These are phyloP conservation scores for Drosophila kohkoa DNA, from an alignment of 1,140 invertebrate genomes.

Conservation along the genomic window DNA sequence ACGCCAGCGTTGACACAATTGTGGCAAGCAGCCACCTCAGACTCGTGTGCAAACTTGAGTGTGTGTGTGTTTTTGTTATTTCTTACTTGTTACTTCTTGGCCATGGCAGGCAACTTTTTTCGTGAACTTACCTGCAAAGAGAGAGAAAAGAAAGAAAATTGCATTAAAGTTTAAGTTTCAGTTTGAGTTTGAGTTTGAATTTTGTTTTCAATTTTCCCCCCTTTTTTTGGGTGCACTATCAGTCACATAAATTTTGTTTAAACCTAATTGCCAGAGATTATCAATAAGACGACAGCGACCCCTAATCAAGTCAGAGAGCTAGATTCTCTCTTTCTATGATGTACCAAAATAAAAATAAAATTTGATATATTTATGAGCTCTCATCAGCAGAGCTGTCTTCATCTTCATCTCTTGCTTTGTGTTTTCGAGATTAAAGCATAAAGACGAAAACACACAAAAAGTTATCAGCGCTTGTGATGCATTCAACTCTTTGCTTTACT, in stretches of 20 bases:
- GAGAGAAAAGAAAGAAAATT: slow-evolving; percentile 56
- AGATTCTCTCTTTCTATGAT: slow-evolving; percentile 3
- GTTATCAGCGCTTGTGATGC: slow-evolving; percentile 59
- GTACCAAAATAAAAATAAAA: slow-evolving; percentile 49
- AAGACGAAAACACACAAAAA: slow-evolving; percentile 27
- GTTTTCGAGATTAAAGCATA: slow-evolving; percentile 26
- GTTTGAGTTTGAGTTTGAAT: slow-evolving; percentile 21
- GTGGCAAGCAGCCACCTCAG: slow-evolving; percentile 33
- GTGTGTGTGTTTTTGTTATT: slow-evolving; percentile 37
- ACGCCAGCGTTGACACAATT: slow-evolving; percentile 76
- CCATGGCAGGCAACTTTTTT: slow-evolving; percentile 42
- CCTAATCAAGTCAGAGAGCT: slow-evolving; percentile 20
- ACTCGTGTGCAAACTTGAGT: slow-evolving; percentile 32
- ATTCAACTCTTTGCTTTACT: slow-evolving; percentile 47
- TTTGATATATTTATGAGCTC: slow-evolving; percentile 75
- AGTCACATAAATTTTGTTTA: slow-evolving; percentile 43
- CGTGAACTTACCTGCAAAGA: slow-evolving; percentile 66
- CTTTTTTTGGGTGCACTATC: background rate
- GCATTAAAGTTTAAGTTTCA: slow-evolving; percentile 66
- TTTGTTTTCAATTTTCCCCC: slow-evolving; percentile 18
- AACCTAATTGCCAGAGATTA: slow-evolving; percentile 65
- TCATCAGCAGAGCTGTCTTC: slow-evolving; percentile 16
- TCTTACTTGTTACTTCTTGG: background rate
- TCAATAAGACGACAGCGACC: slow-evolving; percentile 26
- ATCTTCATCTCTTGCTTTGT: background rate